phyloP scores from a whole-genome alignment of 2,888 invertebrate species.

The Andricus curvator region DNA sequence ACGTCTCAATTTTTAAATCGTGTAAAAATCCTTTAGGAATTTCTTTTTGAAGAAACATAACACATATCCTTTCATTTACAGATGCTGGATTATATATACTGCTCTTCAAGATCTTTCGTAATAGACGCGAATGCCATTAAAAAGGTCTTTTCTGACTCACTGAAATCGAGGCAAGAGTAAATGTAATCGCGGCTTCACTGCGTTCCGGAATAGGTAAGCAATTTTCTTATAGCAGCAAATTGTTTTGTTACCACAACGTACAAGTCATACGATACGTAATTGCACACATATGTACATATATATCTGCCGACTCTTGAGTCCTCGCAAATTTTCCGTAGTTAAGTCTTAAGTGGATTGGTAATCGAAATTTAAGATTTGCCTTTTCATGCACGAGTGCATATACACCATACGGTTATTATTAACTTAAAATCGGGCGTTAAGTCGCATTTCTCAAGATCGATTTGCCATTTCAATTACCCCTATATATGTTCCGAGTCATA shows the following conservation, averaged over 20 bases:
- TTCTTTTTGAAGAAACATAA: neutral
- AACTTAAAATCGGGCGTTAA: constrained; percentile 39
- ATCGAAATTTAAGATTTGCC: constrained; percentile 51
- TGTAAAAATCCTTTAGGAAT: neutral
- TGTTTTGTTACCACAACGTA: constrained; percentile 54
- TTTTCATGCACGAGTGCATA: constrained; percentile 34
- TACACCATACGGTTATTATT: constrained; percentile 27
- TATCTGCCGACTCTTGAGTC: constrained; percentile 46
- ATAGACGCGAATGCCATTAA: constrained; percentile 34
- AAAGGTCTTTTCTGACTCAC: constrained; percentile 40
- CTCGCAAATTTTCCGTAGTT: constrained; percentile 56
- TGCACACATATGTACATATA: constrained; percentile 47
- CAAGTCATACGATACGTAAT: constrained; percentile 54
- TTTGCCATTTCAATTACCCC: constrained; percentile 33
- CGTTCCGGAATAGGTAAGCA: constrained; percentile 44
- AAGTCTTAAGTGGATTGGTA: constrained; percentile 60
- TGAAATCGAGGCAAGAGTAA: constrained; percentile 46
- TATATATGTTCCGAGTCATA: neutral
- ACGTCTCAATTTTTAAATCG: neutral
- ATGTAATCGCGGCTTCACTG: constrained; percentile 46
- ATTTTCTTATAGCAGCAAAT: constrained; percentile 56
- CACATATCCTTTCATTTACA: neutral
- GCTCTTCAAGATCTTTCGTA: constrained; percentile 34
- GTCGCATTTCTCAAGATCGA: constrained; percentile 35
- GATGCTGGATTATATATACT: constrained; percentile 10